A percentile compares a stretch with the other conserved stretches of the same genome.
phyloP scores from a whole-genome alignment of 2,888 invertebrate genomes.

The Agapostemon virescens region DNA sequence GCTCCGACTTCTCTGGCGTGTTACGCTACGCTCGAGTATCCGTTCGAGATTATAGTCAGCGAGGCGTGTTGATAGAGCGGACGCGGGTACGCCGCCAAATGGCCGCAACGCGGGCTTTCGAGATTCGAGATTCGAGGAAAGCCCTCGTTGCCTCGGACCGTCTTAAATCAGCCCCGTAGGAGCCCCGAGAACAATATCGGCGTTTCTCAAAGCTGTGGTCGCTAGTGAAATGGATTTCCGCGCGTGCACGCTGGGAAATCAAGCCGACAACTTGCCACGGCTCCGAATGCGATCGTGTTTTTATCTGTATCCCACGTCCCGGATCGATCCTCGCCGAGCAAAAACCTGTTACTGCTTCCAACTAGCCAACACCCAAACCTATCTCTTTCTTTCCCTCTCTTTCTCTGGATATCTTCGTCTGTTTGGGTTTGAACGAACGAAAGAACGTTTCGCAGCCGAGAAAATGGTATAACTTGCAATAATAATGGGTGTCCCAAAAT shows the following conservation, averaged over 20 bases:
- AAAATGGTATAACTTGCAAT: too few relatives aligned
- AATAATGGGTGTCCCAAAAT: too few relatives aligned
- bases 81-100: constrained; percentile 1
- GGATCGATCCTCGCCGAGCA: constrained; percentile 22
- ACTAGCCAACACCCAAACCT: constrained; percentile 8
- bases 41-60: constrained; percentile 31
- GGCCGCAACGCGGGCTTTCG: constrained; percentile 28
- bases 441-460: not conserved
- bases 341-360: constrained; percentile 36
- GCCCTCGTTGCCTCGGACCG: constrained; percentile 19
- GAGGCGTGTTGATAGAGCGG: constrained; percentile 23
- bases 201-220: constrained; percentile 31
- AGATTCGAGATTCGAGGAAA: constrained; percentile 42
- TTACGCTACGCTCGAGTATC: constrained; percentile 30
- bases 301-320: not conserved
- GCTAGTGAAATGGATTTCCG: constrained; percentile 43
- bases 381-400: not conserved
- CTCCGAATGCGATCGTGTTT: constrained; percentile 6
- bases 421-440: too few relatives aligned
- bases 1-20: too few relatives aligned
- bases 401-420: too few relatives aligned
- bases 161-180: constrained; percentile 34
- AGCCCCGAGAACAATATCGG: constrained; percentile 49
- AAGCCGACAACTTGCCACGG: constrained; percentile 26
- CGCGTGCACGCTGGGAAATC: constrained; percentile 39